Conservation (phyloP, 2,113 vertebrate genomes). For the Edolisoma coerulescens region DNA sequence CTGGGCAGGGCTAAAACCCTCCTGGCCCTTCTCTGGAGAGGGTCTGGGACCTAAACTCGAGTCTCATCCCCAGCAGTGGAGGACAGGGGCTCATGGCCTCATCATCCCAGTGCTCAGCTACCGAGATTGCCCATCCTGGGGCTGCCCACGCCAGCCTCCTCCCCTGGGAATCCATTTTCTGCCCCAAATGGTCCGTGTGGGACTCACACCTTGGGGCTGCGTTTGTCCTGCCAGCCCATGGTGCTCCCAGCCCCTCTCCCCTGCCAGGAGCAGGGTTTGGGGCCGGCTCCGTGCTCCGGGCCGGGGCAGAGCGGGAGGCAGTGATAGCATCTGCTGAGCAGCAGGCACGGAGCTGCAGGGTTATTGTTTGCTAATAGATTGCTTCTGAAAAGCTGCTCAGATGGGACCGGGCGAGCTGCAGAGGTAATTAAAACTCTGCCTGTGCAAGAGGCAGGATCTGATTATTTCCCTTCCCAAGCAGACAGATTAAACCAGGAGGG, state of each 20-base stretch:
- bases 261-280: neutral
- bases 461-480: slow-evolving; percentile 48
- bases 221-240: fast-evolving
- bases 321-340: neutral
- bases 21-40: neutral
- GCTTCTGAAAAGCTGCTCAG: slow-evolving; percentile 61
- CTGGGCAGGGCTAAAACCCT: neutral
- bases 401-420: slow-evolving; percentile 54
- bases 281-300: neutral
- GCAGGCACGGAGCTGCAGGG: slow-evolving; percentile 5
- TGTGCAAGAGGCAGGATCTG: slow-evolving; percentile 65
- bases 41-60: fast-evolving
- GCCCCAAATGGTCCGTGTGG: fast-evolving
- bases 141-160: neutral
- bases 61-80: neutral
- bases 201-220: fast-evolving
- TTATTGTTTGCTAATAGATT: slow-evolving; percentile 67
- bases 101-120: neutral
- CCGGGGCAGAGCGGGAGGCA: neutral
- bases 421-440: slow-evolving; percentile 71
- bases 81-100: neutral
- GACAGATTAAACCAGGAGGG: slow-evolving; percentile 49
- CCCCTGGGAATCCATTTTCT: neutral
- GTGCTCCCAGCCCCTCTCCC: neutral
- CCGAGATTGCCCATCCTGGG: fast-evolving